These are phyloP conservation scores for Pipistrellus pipistrellus DNA, from an alignment of 2,797 vertebrate species.

Conservation along the genomic window DNA sequence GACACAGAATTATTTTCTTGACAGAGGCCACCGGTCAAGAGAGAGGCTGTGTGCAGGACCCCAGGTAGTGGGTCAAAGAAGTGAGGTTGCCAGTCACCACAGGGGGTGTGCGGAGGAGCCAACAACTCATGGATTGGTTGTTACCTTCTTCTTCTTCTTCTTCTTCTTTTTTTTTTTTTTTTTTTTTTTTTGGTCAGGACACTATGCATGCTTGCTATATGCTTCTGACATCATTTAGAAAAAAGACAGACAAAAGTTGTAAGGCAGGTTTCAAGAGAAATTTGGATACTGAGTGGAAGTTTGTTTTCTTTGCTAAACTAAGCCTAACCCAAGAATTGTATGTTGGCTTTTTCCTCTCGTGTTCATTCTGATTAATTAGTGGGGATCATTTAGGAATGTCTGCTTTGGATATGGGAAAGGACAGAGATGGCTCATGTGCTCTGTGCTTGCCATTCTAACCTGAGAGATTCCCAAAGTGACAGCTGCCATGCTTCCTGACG, in stretches of 20 bases:
- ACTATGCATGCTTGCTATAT: fast-evolving
- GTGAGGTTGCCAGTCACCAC: too few species aligned
- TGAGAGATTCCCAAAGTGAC: not conserved
- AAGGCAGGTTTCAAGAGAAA: not conserved
- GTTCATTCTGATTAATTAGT: not conserved
- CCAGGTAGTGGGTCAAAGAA: not conserved
- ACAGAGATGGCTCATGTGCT: not conserved
- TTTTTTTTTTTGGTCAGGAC: too few species aligned
- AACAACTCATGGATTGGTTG: fast-evolving
- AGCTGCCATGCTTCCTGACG: not conserved
- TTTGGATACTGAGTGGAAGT: not conserved
- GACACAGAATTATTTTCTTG: not conserved
- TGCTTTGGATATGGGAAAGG: not conserved
- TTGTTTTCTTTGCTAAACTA: not conserved
- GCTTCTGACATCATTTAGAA: not conserved
- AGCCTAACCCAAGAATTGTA: not conserved
- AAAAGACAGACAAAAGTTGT: not conserved
- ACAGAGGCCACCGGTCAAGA: not conserved
- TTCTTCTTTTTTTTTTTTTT: too few species aligned
- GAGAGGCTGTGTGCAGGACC: not conserved
- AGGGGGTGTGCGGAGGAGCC: too few species aligned
- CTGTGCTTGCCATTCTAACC: not conserved
- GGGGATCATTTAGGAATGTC: not conserved
- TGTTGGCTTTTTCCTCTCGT: not conserved
- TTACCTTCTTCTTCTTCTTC: not conserved